Base-by-base conservation (phyloP, 2,113 vertebrate genomes). In the Symphodus melops region DNA sequence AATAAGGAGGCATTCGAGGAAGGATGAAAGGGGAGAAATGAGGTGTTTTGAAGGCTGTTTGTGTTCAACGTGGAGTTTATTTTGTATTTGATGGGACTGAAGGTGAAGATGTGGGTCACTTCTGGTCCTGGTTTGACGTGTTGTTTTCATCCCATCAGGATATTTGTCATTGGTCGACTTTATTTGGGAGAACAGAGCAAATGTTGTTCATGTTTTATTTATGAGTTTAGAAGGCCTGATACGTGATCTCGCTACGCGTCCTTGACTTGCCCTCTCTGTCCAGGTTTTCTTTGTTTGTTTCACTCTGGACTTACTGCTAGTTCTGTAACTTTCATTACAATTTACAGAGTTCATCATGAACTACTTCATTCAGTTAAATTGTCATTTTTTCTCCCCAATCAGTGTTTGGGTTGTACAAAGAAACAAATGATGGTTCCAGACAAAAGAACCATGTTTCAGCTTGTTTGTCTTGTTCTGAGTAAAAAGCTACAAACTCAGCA, bases 151-250 rank as follows among this genome's bases (percentile, higher is more conserved):
- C 5, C 6, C 11, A 42, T 41, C 6, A 39, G 10, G 20, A 12
- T 0, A 41, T 61, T 61, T 46, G 41, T 60, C 37, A 23, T 60
- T 42, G 58, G 39, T 44, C 4, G 58, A 60, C 59, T 61, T 25
- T 61, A 44, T 61, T 61, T 61, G 11, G 37, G 17, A 53, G 17
- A 53, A 51, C 59, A 41, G 13, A 60, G 36, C 51, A 55, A 68
- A 68, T 68, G 65, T 68, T 68, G 23, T 25, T 44, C 39, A 68
- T 68, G 9, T 68, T 68, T 68, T 48, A 68, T 68, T 68, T 42
- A 68, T 36, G 54, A 37, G 41, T 11, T 3, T 23, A 20, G 42
- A 39, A 44, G 23, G 44, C 21, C 21, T 44, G 65, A 28, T 28
- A 55, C 21, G 51, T 44, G 65, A 28, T 28, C 1, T 44, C 14